Base-by-base conservation (phyloP, 2,797 vertebrate genomes). In the Microhierax caerulescens region DNA sequence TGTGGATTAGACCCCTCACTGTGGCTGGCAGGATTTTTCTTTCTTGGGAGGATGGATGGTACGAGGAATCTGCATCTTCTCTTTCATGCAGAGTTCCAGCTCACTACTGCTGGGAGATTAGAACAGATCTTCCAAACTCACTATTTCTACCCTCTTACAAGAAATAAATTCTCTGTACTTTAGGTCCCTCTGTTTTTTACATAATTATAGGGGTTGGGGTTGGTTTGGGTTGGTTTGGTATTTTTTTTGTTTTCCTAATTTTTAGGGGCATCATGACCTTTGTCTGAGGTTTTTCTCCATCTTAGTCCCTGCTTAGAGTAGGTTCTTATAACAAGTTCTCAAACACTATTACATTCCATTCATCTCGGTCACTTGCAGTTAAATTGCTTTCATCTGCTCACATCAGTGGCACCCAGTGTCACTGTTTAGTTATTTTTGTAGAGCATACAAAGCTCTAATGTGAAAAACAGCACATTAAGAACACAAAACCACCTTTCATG, bases 1-100 rank as follows among this genome's bases (percentile, higher is more conserved):
- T 25, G 56, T 4, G 72, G 70, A 1, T 37, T 8, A 24, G 36
- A 22, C 1, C 28, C 53, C 0, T 0, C 2, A 60, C 82, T 54
- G 13, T 7, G 36, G 10, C 6, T 1, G 48, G 24, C 27, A 36
- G 72, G 14, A 7, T 28, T 4, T 10, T 25, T 3, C 32, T 34
- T 21, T 65, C 25, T 0, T 4, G 21, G 19, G 24, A 90, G 43
- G 32, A 39, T 4, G 7, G 61, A 17, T 1, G 9, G 28, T 7
- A 28, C 1, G 0, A 68, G 51, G 41, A 53, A 20, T 48, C 34
- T 3, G 8, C 19, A 14, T 24, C 16, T 88, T 59, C 10, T 6
- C 36, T 30, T 48, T 19, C 39, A 5, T 7, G 7, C 39, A 9
- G 13, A 43, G 80, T 36, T 53, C 72, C 87, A 85, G 53, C 45